A percentile compares a stretch with the other conserved stretches of the same genome.
These are phyloP conservation scores for Agelaius phoeniceus DNA, from an alignment of 2,113 vertebrate species.

Conservation along the genomic window DNA sequence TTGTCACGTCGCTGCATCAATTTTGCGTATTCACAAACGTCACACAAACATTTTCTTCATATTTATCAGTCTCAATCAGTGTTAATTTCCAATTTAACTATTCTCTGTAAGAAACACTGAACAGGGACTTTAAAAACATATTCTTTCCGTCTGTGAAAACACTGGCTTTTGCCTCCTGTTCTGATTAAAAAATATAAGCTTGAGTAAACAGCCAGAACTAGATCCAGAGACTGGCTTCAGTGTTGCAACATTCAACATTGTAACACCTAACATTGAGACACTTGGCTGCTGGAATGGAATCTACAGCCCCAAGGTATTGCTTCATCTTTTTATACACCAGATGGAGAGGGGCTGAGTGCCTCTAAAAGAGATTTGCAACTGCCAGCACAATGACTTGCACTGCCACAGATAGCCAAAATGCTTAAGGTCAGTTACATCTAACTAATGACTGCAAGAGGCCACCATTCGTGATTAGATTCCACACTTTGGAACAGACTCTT, in stretches of 20 bases:
- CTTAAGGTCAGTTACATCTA: neutral
- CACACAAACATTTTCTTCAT: neutral
- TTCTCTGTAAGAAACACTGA: neutral
- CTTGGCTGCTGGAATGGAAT: slow-evolving; percentile 1
- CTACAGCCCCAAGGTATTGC: neutral
- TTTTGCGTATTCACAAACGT: neutral
- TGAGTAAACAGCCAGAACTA: slow-evolving; percentile 7
- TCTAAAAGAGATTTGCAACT: neutral
- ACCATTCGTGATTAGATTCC: neutral
- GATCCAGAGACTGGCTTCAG: neutral
- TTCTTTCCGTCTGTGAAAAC: neutral
- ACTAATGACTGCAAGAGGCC: neutral
- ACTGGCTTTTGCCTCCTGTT: slow-evolving; percentile 8
- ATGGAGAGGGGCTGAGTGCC: neutral
- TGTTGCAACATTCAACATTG: neutral
- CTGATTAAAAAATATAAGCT: neutral
- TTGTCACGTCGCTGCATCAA: neutral
- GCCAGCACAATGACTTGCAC: neutral
- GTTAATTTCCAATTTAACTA: neutral
- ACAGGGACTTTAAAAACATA: neutral
- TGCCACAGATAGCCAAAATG: neutral
- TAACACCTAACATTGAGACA: slow-evolving; percentile 19
- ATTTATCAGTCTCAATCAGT: neutral
- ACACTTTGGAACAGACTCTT: neutral
- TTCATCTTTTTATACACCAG: neutral